Percentiles rank a stretch among this genome's conserved stretches.
phyloP scores from a whole-genome alignment of 2,797 vertebrate species.

The Rachycentron canadum region DNA sequence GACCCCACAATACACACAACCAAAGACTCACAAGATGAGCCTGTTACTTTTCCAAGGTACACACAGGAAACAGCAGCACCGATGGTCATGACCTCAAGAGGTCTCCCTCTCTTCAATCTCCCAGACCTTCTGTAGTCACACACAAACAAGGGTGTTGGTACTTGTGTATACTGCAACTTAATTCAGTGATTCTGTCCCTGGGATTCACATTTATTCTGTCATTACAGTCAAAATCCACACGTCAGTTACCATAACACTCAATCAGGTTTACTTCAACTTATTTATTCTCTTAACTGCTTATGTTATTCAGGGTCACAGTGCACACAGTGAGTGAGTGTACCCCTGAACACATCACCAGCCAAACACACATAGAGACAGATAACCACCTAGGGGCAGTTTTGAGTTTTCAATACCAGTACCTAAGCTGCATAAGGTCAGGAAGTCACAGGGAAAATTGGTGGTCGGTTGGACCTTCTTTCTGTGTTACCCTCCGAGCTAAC shows the following conservation, averaged over 20 bases:
- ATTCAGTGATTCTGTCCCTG: slow-evolving; percentile 5
- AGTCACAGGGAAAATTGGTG: not conserved
- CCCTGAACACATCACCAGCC: slow-evolving; percentile 1
- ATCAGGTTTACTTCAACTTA: slow-evolving; percentile 23
- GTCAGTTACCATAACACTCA: not conserved
- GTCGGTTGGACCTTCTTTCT: too few species aligned
- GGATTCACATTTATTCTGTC: slow-evolving; percentile 15
- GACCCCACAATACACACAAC: too few species aligned
- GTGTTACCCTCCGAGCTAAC: too few species aligned
- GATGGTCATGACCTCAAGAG: slow-evolving; percentile 10
- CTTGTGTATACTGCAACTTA: not conserved
- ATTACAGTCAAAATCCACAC: slow-evolving; percentile 1
- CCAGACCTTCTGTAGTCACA: not conserved
- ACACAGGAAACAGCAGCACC: not conserved
- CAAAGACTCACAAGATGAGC: too few species aligned
- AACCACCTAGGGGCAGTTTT: not conserved
- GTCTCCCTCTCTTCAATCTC: not conserved
- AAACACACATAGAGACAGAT: not conserved
- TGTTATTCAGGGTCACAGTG: slow-evolving; percentile 1
- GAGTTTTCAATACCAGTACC: not conserved
- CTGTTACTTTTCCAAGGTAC: not conserved
- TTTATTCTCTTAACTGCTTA: not conserved
- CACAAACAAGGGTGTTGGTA: slow-evolving; percentile 11
- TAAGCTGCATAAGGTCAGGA: not conserved
- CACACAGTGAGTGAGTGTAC: not conserved